phyloP scores from a whole-genome alignment of 2,888 invertebrate genomes.

The Himalopsyche kuldschensis region DNA sequence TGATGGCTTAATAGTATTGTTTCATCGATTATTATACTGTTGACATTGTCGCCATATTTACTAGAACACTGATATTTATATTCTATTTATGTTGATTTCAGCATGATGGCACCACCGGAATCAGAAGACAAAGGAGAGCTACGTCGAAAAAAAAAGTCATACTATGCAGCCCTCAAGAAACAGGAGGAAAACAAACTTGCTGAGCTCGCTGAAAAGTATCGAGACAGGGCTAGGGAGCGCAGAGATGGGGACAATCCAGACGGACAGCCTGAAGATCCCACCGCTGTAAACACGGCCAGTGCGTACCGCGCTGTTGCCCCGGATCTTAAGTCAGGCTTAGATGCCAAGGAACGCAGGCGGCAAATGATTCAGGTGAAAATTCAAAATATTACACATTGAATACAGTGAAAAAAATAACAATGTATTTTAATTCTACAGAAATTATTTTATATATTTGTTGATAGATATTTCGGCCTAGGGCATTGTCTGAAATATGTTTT shows the following conservation, averaged over 20 bases:
- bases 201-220: conserved; percentile 90
- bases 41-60: too few relatives aligned
- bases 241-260: conserved; percentile 84
- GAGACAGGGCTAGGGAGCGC: conserved; percentile 88
- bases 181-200: conserved; percentile 94
- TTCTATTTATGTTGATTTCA: not conserved
- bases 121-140: conserved; percentile 79
- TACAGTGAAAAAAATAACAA: too few relatives aligned
- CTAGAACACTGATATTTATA: conserved; percentile 43
- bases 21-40: too few relatives aligned
- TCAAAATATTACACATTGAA: too few relatives aligned
- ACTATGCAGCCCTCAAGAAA: conserved; percentile 91
- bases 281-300: conserved; percentile 78
- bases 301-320: conserved; percentile 95
- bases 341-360: conserved; percentile 91
- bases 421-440: too few relatives aligned
- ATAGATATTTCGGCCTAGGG: too few relatives aligned
- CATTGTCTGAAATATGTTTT: too few relatives aligned
- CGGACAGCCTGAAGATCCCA: conserved; percentile 41
- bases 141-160: conserved; percentile 90
- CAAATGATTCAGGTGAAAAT: conserved; percentile 79
- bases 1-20: too few relatives aligned
- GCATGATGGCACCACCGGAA: conserved; percentile 52
- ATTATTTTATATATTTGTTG: too few relatives aligned
- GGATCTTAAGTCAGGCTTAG: conserved; percentile 89